A percentile compares a stretch with the other conserved stretches of the same genome.
Conservation (phyloP, 2,797 vertebrate species). For the Enteromius anoplus region DNA sequence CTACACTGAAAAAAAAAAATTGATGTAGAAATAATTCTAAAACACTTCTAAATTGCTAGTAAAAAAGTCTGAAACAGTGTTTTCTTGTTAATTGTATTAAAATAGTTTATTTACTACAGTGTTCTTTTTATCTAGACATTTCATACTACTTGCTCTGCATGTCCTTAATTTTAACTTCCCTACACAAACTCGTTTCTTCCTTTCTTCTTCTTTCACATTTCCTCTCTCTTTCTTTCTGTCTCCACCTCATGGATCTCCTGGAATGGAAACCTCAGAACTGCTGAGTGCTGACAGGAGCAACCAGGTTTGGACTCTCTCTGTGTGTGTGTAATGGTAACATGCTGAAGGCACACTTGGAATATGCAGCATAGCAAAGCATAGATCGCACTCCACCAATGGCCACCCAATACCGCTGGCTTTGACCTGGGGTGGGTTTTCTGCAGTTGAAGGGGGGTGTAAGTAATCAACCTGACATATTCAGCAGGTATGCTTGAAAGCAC, state of each 20-base stretch:
- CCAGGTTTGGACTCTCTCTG: slow-evolving; percentile 57
- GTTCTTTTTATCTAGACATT: neutral
- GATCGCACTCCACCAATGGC: slow-evolving; percentile 24
- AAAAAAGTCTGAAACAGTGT: neutral
- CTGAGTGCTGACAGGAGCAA: slow-evolving; percentile 56
- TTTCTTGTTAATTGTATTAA: neutral
- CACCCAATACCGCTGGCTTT: neutral
- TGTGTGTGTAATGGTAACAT: slow-evolving; percentile 10
- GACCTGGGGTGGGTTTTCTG: neutral
- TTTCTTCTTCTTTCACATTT: slow-evolving; percentile 52
- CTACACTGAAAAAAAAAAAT: neutral
- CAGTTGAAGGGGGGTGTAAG: neutral
- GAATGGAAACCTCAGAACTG: slow-evolving; percentile 66
- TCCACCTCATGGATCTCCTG: slow-evolving; percentile 4
- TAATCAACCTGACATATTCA: slow-evolving; percentile 19
- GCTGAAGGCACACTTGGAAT: slow-evolving; percentile 55
- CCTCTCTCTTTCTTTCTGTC: slow-evolving; percentile 48
- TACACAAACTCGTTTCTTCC: neutral
- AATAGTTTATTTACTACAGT: neutral
- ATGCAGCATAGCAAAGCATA: slow-evolving; percentile 57
- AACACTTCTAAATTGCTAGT: neutral
- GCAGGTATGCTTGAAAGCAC: neutral
- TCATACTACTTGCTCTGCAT: neutral
- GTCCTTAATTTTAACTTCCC: neutral
- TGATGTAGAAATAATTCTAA: neutral